Conservation (phyloP, 92 coral and sea anemone genomes). For the Zoanthus sociatus region DNA sequence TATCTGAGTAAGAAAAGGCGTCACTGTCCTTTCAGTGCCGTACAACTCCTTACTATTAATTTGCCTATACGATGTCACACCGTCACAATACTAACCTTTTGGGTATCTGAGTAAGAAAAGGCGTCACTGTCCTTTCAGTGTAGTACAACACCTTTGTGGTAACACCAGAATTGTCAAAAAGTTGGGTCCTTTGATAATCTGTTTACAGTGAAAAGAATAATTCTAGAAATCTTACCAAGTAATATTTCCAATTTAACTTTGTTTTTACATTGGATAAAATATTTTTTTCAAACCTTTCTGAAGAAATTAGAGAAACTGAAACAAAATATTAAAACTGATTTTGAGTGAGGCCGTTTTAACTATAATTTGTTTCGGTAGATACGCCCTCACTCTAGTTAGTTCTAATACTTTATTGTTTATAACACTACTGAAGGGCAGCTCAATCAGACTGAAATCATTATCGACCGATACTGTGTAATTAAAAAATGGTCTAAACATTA, state of each 20-base stretch:
- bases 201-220: neutral
- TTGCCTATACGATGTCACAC: neutral
- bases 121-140: constrained; percentile 86
- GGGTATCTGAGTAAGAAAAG: constrained; percentile 86
- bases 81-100: constrained; percentile 70
- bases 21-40: constrained; percentile 81
- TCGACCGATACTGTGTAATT: too few species aligned
- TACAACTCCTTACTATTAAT: constrained; percentile 80
- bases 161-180: constrained; percentile 66
- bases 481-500: too few species aligned
- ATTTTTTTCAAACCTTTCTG: too few species aligned
- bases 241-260: neutral
- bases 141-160: constrained; percentile 80
- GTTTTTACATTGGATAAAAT: neutral
- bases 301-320: too few species aligned
- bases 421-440: too few species aligned
- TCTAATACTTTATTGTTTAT: too few species aligned
- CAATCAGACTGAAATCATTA: too few species aligned
- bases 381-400: too few species aligned
- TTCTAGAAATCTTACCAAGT: neutral
- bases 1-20: constrained; percentile 89
- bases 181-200: constrained; percentile 38
- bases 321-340: too few species aligned
- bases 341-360: too few species aligned
- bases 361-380: too few species aligned